Evolutionary conservation across 1,140 invertebrate species (phyloP).

Genomic region (Neotoxoptera formosana): DNA sequence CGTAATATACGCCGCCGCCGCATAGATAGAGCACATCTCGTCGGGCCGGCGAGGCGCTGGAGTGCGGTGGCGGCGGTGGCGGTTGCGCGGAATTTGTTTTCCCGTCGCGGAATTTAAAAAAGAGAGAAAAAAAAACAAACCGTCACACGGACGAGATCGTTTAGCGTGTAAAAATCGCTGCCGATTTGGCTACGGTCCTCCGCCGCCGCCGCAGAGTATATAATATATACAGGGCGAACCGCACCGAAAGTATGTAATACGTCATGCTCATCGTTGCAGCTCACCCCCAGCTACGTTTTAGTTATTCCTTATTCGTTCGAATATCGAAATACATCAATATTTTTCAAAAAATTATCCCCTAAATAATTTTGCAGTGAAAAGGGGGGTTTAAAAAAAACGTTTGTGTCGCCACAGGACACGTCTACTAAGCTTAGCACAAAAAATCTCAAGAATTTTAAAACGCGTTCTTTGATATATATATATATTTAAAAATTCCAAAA

Average conservation of each 20-base stretch:
- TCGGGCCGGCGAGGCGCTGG: background rate
- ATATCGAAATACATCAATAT: background rate
- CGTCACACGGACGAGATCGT: background rate
- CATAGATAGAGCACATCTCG: too few species aligned
- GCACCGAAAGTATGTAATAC: too few species aligned
- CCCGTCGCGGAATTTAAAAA: slow-evolving; percentile 52
- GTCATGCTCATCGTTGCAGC: too few species aligned
- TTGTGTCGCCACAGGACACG: background rate
- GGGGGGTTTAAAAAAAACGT: too few species aligned
- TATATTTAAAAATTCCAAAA: background rate
- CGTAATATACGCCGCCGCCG: too few species aligned
- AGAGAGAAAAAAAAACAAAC: background rate
- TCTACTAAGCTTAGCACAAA: background rate
- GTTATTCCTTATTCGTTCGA: too few species aligned
- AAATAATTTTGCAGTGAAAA: too few species aligned
- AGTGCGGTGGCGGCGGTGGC: slow-evolving; percentile 43
- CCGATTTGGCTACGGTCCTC: slow-evolving; percentile 50
- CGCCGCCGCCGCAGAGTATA: background rate
- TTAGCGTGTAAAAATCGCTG: slow-evolving; percentile 31
- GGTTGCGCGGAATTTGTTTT: slow-evolving; percentile 37
- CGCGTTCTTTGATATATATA: too few species aligned
- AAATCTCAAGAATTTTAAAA: background rate
- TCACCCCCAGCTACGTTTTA: background rate
- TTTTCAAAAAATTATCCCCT: background rate
- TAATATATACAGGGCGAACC: background rate